A percentile compares a stretch with the other conserved stretches of the same genome.
phyloP scores from a whole-genome alignment of 2,888 invertebrate genomes.

The Lymantria dispar region DNA sequence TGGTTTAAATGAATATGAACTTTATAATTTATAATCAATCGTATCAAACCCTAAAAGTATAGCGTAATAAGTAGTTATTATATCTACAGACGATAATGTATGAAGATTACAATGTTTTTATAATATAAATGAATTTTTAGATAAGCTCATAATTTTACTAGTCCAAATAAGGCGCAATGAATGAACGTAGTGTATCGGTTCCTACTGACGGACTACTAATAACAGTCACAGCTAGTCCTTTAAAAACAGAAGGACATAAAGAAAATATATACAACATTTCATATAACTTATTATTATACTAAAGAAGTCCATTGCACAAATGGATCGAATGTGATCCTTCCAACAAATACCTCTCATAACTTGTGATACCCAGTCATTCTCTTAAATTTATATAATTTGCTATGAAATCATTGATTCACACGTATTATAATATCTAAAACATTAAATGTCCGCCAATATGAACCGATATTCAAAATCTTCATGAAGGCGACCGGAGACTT shows the following conservation, averaged over 20 bases:
- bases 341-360: no score
- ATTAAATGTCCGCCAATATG: slow-evolving; percentile 38
- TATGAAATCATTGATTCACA: slow-evolving; percentile 26
- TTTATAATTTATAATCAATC: slow-evolving; percentile 24
- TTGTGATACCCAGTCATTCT: slow-evolving; percentile 19
- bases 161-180: slow-evolving; percentile 31
- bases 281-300: no score
- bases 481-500: slow-evolving; percentile 43
- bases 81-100: slow-evolving; percentile 30
- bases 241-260: no score
- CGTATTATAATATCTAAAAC: slow-evolving; percentile 28
- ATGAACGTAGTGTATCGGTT: slow-evolving; percentile 24
- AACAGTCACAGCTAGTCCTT: not conserved
- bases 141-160: slow-evolving; percentile 34
- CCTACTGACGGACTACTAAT: slow-evolving; percentile 34
- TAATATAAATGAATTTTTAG: slow-evolving; percentile 30
- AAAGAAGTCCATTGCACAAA: no score
- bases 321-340: no score
- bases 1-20: slow-evolving; percentile 23
- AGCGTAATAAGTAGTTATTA: slow-evolving; percentile 23
- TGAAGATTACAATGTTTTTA: slow-evolving; percentile 32
- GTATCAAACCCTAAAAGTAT: slow-evolving; percentile 34
- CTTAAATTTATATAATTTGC: slow-evolving; percentile 27
- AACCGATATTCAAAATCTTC: slow-evolving; percentile 38
- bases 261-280: no score